Base-by-base conservation (phyloP, 1,140 invertebrate genomes). In the Wiebesia pumilae region DNA sequence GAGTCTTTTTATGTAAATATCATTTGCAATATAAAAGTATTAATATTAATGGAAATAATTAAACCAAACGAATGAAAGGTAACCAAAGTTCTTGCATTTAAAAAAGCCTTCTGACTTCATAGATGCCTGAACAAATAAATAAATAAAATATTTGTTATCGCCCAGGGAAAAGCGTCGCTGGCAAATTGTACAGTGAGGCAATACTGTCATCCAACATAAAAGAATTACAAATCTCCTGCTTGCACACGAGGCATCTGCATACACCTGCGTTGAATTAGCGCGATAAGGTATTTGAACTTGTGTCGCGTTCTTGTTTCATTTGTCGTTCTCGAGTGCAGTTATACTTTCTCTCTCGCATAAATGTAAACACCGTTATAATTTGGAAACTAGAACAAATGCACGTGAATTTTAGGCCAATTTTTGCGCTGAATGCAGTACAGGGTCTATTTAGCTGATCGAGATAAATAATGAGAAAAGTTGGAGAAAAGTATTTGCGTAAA, bases 131-230 rank as follows among this genome's bases (percentile, higher is more conserved):
- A 43, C 35, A 75, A 43, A 75, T 43, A n/a, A 75, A 75, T n/a
- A 75, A 75, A 43, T 24, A 40, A 2, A 27, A 40, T 12, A 43
- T 21, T 10, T 30, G 71, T 0, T 73, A 73, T 38, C 35, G 40
- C 30, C 35, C 16, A 24, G 71, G 30, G 40, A 43, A 75, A 43
- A 43, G 24, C 38, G 38, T 38, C 71, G 71, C 43, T 75, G 71
- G 71, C 71, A 40, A 73, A 73, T 73, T 73, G 71, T 43, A 12
- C 21, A 75, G 14, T 47, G 47, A 47, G 1, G 47, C n/a, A 35
- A 54, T 51, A 54, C n/a, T 54, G 33, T 79, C 47, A 38, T 75
- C 47, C 35, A 30, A 24, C 77, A 79, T 79, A 79, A 54, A 79
- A 47, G 77, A 79, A 79, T 54, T 58, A 58, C 77, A 35, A 79